Base-by-base conservation (phyloP, 2,113 vertebrate genomes). In the Corydoras maculifer region DNA sequence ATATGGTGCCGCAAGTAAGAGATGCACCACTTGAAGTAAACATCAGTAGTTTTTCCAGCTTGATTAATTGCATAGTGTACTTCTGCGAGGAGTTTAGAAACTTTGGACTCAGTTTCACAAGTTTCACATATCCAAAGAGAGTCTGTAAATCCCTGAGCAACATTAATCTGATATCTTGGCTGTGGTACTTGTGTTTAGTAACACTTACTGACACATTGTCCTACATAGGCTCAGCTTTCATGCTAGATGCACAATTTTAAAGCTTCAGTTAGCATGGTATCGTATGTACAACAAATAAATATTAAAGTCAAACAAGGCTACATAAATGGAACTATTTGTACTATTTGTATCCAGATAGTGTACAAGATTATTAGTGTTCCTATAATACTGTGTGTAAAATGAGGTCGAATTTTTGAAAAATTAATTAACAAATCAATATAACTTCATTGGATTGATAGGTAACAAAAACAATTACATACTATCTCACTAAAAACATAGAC, bases 91-190 rank as follows among this genome's bases (percentile, higher is more conserved):
- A 68, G 69, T 65, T 72, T 63, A 55, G 68, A 72, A 73, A 43
- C 35, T 29, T 58, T 75, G 69, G 69, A 65, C 31, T 49, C 9
- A 15, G 50, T 43, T 31, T 60, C 65, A 65, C 69, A 66, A 15
- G 50, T 43, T 31, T 60, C 65, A 65, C 69, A 66, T 75, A 58
- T 58, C 66, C 75, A 15, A 73, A 69, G 1, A 62, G 62, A 69
- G 58, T 29, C 65, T 13, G 48, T 53, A 57, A 66, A 62, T 70
- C 70, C 58, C 70, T 62, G 65, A 65, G 61, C 61, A 75, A 58
- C 62, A 73, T 66, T 60, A 74, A 62, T 62, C 68, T 72, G 69
- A 68, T 51, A 68, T 43, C 61, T 50, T 13, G 8, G 48, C 15
- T 15, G 18, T 13, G 25, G 4, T 68, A 69, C 53, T 30, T 69